Percentiles rank a stretch among this genome's conserved stretches.
Evolutionary conservation across 2,888 invertebrate genomes (phyloP).

Genomic region (Neelides folsomi): DNA sequence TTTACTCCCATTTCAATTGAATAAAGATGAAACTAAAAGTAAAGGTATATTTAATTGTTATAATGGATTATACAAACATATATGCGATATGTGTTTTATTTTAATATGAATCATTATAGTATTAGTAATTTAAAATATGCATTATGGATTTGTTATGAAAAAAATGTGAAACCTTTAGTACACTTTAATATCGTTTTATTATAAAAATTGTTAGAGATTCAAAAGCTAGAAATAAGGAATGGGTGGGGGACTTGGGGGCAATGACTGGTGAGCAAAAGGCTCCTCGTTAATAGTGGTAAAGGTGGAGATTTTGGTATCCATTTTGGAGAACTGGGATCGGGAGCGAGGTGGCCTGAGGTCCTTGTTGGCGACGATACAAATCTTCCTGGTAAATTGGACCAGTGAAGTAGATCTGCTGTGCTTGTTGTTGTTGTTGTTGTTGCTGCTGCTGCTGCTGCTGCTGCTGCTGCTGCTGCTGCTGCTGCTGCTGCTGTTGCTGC

Average conservation of each 20-base stretch:
- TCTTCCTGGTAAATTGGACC: constrained; percentile 4
- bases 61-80: too few species aligned
- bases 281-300: constrained; percentile 29
- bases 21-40: too few species aligned
- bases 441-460: constrained; percentile 8
- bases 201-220: constrained; percentile 1
- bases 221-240: neutral
- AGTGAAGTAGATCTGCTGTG: neutral
- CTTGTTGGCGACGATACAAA: constrained; percentile 14
- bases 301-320: constrained; percentile 31
- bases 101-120: too few species aligned
- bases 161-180: too few species aligned
- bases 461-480: constrained; percentile 9
- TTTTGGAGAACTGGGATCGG: constrained; percentile 19
- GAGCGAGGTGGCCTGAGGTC: constrained; percentile 17
- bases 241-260: too few species aligned
- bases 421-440: constrained; percentile 9
- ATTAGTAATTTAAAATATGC: too few species aligned
- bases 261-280: too few species aligned
- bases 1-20: too few species aligned
- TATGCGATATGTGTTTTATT: too few species aligned
- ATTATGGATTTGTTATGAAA: too few species aligned
- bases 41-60: too few species aligned
- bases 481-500: neutral
- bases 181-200: neutral